Conservation (phyloP, 2,797 vertebrate species). For the Xenentodon cancila region DNA sequence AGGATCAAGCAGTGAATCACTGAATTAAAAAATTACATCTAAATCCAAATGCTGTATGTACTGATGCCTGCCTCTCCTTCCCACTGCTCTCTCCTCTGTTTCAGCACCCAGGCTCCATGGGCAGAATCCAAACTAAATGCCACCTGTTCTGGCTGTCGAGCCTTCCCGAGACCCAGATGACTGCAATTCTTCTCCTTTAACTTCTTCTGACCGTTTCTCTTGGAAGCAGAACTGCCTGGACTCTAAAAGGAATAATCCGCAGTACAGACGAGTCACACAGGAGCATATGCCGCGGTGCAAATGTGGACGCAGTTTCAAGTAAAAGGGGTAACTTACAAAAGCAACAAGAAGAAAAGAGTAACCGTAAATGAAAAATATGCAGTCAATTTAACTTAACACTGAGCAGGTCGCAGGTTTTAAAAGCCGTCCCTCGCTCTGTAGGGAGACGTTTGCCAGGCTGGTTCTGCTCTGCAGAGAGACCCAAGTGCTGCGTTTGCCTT, state of each 20-base stretch:
- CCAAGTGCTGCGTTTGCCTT: constrained; percentile 25
- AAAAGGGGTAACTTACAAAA: constrained; percentile 18
- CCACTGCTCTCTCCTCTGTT: constrained; percentile 21
- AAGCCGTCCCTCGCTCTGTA: constrained; percentile 15
- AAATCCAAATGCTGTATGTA: constrained; percentile 48
- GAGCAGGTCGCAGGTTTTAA: constrained; percentile 20
- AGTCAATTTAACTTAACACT: constrained; percentile 16
- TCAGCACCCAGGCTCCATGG: constrained; percentile 46
- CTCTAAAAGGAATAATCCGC: constrained; percentile 67
- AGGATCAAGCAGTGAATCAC: constrained; percentile 45
- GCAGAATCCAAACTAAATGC: constrained; percentile 69
- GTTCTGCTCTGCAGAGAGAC: constrained; percentile 17
- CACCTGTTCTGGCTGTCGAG: constrained; percentile 72
- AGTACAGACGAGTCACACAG: constrained; percentile 65
- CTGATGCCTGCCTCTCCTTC: constrained; percentile 23
- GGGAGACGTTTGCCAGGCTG: too few species aligned
- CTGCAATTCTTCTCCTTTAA: constrained; percentile 49
- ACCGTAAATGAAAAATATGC: not conserved
- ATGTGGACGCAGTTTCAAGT: constrained; percentile 47
- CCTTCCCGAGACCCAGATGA: constrained; percentile 55
- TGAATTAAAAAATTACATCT: constrained; percentile 46
- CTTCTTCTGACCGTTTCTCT: constrained; percentile 49
- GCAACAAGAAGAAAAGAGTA: not conserved
- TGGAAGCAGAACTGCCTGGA: constrained; percentile 40
- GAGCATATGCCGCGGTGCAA: constrained; percentile 39